Conservation (phyloP, 2,797 vertebrate genomes). For the Aselliscus stoliczkanus region DNA sequence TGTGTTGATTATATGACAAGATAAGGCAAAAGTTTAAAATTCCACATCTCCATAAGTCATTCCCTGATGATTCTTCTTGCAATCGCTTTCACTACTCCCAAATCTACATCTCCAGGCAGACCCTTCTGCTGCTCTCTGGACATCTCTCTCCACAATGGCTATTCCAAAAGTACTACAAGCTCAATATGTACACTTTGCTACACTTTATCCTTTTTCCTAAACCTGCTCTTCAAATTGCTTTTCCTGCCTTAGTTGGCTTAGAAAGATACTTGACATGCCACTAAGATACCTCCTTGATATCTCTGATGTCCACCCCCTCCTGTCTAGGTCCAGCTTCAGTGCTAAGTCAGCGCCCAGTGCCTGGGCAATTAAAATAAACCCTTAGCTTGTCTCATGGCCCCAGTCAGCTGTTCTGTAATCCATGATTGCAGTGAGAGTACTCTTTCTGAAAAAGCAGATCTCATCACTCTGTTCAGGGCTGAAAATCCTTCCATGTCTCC, state of each 20-base stretch:
- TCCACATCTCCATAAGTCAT: not conserved
- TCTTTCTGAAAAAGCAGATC: not conserved
- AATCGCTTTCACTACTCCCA: not conserved
- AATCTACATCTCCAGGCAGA: not conserved
- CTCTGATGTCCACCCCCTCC: not conserved
- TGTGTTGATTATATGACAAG: not conserved
- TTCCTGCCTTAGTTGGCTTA: not conserved
- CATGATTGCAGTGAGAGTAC: not conserved
- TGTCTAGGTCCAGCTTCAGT: not conserved
- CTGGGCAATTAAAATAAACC: constrained; percentile 31
- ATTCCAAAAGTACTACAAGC: not conserved
- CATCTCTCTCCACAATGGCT: not conserved
- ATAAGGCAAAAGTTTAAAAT: not conserved
- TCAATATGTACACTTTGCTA: not conserved
- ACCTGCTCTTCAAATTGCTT: not conserved
- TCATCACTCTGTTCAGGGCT: constrained; percentile 26
- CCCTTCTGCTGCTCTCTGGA: not conserved
- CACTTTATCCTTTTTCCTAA: not conserved
- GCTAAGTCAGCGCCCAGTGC: not conserved
- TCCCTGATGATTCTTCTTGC: not conserved
- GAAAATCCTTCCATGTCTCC: constrained; percentile 3
- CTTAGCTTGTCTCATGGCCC: not conserved
- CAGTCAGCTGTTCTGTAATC: not conserved
- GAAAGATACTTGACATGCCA: not conserved
- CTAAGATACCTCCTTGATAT: not conserved